Evolutionary conservation across 2,797 vertebrate genomes (phyloP).

Genomic region (Gorsachius magnificus): DNA sequence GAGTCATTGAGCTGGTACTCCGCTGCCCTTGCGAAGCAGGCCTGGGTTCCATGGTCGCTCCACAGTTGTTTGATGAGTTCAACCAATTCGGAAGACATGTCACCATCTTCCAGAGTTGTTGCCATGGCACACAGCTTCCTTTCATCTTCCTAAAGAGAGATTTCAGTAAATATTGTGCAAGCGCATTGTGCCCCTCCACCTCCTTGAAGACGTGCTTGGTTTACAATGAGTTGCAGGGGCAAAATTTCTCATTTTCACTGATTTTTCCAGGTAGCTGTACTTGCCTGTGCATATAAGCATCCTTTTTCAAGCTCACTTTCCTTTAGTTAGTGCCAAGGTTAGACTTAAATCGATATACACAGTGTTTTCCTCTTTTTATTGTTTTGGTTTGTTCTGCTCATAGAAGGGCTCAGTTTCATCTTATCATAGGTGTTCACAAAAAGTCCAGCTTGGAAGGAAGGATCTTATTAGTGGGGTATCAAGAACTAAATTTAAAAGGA

Average conservation of each 20-base stretch:
- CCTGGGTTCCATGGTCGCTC: conserved; percentile 61
- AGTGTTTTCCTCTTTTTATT: neutral
- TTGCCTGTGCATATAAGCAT: rapidly evolving
- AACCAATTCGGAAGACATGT: conserved; percentile 48
- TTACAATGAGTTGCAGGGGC: neutral
- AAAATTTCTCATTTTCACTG: neutral
- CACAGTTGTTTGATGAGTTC: conserved; percentile 67
- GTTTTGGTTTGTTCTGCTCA: neutral
- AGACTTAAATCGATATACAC: neutral
- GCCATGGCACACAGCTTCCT: conserved; percentile 55
- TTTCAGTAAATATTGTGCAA: neutral
- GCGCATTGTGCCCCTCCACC: rapidly evolving
- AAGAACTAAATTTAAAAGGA: neutral
- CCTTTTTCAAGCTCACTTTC: neutral
- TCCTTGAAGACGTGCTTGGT: neutral
- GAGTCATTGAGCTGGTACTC: conserved; percentile 77
- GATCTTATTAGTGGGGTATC: neutral
- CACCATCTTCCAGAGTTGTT: conserved; percentile 57
- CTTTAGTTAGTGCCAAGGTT: neutral
- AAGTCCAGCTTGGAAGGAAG: neutral
- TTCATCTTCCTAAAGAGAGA: conserved; percentile 70
- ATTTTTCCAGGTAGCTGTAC: neutral
- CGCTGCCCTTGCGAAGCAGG: conserved; percentile 70
- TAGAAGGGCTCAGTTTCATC: neutral
- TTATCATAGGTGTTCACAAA: neutral